These are phyloP conservation scores for Dynastes maya DNA, from an alignment of 2,888 invertebrate genomes.

Conservation along the genomic window DNA sequence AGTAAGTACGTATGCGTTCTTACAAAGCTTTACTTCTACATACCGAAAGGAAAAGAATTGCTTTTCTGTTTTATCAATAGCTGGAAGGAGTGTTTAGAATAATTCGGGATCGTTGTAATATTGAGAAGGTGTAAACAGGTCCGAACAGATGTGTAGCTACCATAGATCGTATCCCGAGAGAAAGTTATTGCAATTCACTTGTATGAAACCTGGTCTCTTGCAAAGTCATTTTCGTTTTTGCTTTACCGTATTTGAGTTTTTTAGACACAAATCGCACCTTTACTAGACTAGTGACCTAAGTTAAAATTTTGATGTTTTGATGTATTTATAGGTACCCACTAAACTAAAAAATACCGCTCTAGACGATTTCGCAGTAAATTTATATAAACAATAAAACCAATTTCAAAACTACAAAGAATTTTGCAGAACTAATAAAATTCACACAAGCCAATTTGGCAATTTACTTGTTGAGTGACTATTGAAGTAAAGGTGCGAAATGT, in stretches of 20 bases:
- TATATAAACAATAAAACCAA: too few relatives aligned
- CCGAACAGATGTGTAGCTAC: not conserved
- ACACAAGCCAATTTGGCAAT: too few relatives aligned
- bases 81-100: not conserved
- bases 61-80: constrained; percentile 21
- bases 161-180: not conserved
- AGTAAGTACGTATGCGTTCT: not conserved
- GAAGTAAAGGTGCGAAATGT: too few relatives aligned
- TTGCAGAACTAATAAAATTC: too few relatives aligned
- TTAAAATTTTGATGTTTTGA: too few relatives aligned
- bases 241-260: not conserved
- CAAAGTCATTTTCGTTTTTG: not conserved
- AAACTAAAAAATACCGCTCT: too few relatives aligned
- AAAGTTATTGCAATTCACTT: not conserved
- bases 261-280: too few relatives aligned
- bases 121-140: not conserved
- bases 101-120: not conserved
- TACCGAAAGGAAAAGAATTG: not conserved
- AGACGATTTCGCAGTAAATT: too few relatives aligned
- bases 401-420: too few relatives aligned
- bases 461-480: too few relatives aligned
- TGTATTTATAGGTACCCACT: too few relatives aligned
- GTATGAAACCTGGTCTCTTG: not conserved
- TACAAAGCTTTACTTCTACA: not conserved
- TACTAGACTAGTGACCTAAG: too few relatives aligned